Evolutionary conservation across 2,113 vertebrate species (phyloP).

Genomic region (Coreoperca whiteheadi): DNA sequence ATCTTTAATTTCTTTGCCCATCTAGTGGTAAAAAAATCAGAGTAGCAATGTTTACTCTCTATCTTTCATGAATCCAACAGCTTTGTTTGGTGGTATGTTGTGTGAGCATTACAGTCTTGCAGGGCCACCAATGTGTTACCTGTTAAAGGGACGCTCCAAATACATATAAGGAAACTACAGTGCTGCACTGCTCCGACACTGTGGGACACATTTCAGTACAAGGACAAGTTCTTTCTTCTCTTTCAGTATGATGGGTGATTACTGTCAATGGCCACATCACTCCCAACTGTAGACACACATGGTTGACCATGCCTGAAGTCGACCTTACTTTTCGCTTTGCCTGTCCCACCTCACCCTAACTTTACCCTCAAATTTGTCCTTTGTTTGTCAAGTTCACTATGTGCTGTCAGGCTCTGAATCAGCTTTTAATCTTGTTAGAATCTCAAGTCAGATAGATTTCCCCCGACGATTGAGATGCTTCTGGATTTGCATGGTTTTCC

Average conservation of each 20-base stretch:
- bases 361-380: background rate
- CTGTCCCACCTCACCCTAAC: background rate
- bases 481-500: slow-evolving; percentile 37
- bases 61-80: background rate
- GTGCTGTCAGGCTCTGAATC: background rate
- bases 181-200: background rate
- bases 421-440: slow-evolving; percentile 33
- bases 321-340: slow-evolving; percentile 11
- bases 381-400: slow-evolving; percentile 14
- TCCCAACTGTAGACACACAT: background rate
- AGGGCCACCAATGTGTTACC: too few species aligned
- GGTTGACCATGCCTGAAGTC: background rate
- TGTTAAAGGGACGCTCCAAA: background rate
- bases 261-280: background rate
- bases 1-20: background rate
- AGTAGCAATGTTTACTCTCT: background rate
- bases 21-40: background rate
- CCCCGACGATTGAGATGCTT: slow-evolving; percentile 8
- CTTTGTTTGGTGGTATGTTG: background rate
- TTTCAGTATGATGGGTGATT: background rate
- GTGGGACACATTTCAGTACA: background rate
- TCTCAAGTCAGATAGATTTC: slow-evolving; percentile 28
- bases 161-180: background rate
- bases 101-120: background rate
- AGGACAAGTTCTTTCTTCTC: background rate